Conservation (phyloP, 2,113 vertebrate species). For the Crypturellus undulatus region DNA sequence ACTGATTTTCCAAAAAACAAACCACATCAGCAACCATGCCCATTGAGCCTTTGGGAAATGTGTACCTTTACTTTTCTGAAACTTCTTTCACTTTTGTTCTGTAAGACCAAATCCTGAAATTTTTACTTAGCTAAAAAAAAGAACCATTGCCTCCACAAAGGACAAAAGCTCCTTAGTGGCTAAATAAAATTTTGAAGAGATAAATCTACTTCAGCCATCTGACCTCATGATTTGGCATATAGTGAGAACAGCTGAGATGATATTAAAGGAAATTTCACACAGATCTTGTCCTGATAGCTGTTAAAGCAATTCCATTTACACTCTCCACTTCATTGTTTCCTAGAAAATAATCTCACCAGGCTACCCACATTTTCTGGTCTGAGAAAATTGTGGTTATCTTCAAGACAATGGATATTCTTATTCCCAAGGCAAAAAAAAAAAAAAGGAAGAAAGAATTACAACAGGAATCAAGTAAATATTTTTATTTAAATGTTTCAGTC, state of each 20-base stretch:
- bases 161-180: neutral
- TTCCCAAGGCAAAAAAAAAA: neutral
- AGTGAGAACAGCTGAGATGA: conserved; percentile 31
- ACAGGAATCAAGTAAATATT: neutral
- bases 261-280: neutral
- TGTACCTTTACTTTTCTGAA: neutral
- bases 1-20: neutral
- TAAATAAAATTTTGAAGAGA: neutral
- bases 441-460: neutral
- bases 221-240: conserved; percentile 16
- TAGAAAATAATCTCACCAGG: conserved; percentile 11
- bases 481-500: neutral
- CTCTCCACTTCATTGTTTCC: neutral
- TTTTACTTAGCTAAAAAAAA: neutral
- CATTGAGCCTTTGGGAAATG: neutral
- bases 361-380: neutral
- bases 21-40: neutral
- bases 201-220: neutral
- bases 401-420: neutral
- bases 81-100: neutral
- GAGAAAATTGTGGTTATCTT: neutral
- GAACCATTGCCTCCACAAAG: neutral
- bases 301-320: neutral
- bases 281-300: neutral
- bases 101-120: neutral